Evolutionary conservation across 1,140 invertebrate genomes (phyloP).

Genomic region (Zaprionus africanus): DNA sequence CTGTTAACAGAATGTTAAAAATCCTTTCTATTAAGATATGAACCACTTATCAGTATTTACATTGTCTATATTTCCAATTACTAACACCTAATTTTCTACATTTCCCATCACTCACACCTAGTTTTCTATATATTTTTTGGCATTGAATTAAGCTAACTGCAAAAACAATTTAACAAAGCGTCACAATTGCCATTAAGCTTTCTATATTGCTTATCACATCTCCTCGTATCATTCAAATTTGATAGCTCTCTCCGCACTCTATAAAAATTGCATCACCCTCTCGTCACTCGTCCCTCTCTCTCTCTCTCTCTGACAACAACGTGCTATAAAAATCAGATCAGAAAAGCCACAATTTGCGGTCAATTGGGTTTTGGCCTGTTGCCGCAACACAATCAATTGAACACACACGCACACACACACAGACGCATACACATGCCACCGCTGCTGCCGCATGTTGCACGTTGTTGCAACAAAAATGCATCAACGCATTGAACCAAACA

Average conservation of each 20-base stretch:
- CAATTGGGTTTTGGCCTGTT: slow-evolving; percentile 73
- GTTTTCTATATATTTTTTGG: too few species aligned
- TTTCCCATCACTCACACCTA: too few species aligned
- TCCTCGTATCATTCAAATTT: neutral
- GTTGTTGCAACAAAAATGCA: slow-evolving; percentile 76
- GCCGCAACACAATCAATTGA: slow-evolving; percentile 63
- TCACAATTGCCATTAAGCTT: too few species aligned
- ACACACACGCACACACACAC: slow-evolving; percentile 29
- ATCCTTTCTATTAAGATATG: rapidly evolving
- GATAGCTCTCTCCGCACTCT: neutral
- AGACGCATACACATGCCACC: slow-evolving; percentile 2
- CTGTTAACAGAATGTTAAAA: too few species aligned
- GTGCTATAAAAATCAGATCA: slow-evolving; percentile 74
- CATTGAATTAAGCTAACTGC: too few species aligned
- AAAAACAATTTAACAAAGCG: too few species aligned
- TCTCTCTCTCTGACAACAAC: neutral
- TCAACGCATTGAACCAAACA: slow-evolving; percentile 59
- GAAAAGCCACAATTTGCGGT: slow-evolving; percentile 80
- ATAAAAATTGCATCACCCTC: neutral
- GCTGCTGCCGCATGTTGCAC: slow-evolving; percentile 52
- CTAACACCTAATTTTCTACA: too few species aligned
- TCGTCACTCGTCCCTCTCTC: neutral
- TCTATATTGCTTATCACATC: neutral
- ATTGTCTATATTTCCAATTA: too few species aligned
- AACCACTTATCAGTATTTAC: too few species aligned